Evolutionary conservation across 2,888 invertebrate genomes (phyloP).

Genomic region (Ectemnius cavifrons): DNA sequence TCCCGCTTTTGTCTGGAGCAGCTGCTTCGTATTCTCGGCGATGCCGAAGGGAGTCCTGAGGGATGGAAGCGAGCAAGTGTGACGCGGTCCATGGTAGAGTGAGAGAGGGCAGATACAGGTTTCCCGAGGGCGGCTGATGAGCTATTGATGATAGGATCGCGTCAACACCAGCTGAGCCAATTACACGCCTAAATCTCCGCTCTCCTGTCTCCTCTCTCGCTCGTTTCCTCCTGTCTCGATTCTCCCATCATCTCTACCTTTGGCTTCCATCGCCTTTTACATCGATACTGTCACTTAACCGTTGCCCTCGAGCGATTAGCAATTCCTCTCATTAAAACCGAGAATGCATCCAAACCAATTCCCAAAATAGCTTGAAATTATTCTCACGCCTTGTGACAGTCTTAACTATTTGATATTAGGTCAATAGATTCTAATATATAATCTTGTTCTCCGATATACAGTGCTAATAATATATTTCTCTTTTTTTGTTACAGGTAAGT

Average conservation of each 20-base stretch:
- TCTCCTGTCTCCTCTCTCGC: slow-evolving; percentile 47
- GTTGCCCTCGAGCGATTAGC: too few relatives aligned
- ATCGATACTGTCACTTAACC: not conserved
- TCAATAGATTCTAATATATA: slow-evolving; percentile 25
- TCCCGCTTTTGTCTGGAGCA: slow-evolving; percentile 32
- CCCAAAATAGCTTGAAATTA: too few relatives aligned
- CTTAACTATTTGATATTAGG: too few relatives aligned
- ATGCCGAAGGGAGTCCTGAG: slow-evolving; percentile 35
- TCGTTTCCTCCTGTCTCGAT: slow-evolving; percentile 1
- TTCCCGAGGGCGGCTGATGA: slow-evolving; percentile 80
- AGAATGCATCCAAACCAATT: too few relatives aligned
- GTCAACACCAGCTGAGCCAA: slow-evolving; percentile 84
- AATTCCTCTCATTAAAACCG: too few relatives aligned
- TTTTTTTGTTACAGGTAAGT: slow-evolving; percentile 69
- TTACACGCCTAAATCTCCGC: slow-evolving; percentile 79
- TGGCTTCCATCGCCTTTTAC: slow-evolving; percentile 18
- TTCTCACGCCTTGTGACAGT: too few relatives aligned
- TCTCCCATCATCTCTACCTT: slow-evolving; percentile 13
- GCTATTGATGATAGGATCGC: slow-evolving; percentile 83
- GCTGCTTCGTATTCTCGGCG: slow-evolving; percentile 61
- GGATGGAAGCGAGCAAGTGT: slow-evolving; percentile 33
- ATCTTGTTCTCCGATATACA: slow-evolving; percentile 16
- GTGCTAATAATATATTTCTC: slow-evolving; percentile 55
- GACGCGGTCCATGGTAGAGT: slow-evolving; percentile 18
- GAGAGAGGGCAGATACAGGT: slow-evolving; percentile 70